Evolutionary conservation across 2,888 invertebrate species (phyloP).

Genomic region (Amphipoea lucens): DNA sequence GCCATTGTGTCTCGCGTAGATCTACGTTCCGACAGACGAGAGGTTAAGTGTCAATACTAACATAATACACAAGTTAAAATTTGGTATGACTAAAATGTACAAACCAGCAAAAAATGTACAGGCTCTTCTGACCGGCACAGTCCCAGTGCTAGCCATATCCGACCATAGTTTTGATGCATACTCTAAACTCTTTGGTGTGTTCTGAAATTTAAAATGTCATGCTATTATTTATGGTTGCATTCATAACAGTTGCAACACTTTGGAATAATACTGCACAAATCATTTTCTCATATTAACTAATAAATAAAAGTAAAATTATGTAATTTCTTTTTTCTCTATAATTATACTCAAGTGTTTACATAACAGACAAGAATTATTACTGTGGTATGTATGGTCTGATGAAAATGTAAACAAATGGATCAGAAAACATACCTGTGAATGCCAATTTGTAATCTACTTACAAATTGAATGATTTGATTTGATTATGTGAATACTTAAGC

Average conservation of each 20-base stretch:
- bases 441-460: not conserved
- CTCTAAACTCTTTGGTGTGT: slow-evolving; percentile 92
- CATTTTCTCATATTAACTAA: too few relatives aligned
- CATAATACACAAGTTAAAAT: too few relatives aligned
- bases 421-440: not conserved
- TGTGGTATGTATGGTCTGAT: not conserved
- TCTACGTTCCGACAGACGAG: too few relatives aligned
- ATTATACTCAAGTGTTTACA: not conserved
- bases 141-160: slow-evolving; percentile 89
- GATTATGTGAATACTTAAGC: too few relatives aligned
- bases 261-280: not conserved
- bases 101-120: slow-evolving; percentile 91
- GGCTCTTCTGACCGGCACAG: slow-evolving; percentile 91
- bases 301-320: not conserved
- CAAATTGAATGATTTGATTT: too few relatives aligned
- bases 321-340: not conserved
- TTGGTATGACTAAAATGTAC: slow-evolving; percentile 39
- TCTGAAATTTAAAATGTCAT: slow-evolving; percentile 86
- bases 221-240: not conserved
- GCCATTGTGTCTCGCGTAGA: too few relatives aligned
- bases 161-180: slow-evolving; percentile 91
- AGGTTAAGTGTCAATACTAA: not conserved
- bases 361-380: too few relatives aligned
- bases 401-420: not conserved
- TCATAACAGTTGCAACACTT: not conserved